Base-by-base conservation (phyloP, 2,888 invertebrate species). In the Cremastinae sp. region DNA sequence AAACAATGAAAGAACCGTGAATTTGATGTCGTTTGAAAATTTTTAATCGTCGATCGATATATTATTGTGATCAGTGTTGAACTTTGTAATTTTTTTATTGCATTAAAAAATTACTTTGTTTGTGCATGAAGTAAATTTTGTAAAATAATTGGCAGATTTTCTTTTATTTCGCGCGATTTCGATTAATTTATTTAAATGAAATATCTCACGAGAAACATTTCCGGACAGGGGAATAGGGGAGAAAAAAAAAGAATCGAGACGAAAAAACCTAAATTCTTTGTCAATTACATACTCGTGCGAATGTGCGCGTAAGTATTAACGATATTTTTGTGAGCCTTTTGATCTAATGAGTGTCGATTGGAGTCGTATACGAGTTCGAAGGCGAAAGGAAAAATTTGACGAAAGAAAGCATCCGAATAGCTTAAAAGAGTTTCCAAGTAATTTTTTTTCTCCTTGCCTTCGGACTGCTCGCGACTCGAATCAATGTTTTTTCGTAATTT, bases 221-320 rank as follows among this genome's bases (percentile, higher is more conserved):
- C 12, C 12, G 56, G 22, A 47, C 10, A 43, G 18, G 38, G 10
- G 34, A 54, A 59, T 70, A 53, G 61, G 54, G 41, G 69, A 58
- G 56, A 41, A 14, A 20, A 45, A 56, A 75, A 41, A 51, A 22
- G 38, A 47, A 10, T 53, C 41, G 49, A 45, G 14, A 38, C 54
- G 64, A 65, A 66, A 41, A 49, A 70, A 61, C 54, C 59, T 72
- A 41, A 47, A 62, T 66, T 64, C 58, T 69, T 69, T 64, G 75
- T 76, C 75, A 76, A 76, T 76, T 76, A 76, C 51, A 62, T 56
- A 43, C 36, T 18, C 20, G 22, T 47, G 58, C 34, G 43, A 56
- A 56, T 9, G 20, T 18, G 51, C 41, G 12, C 8, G 41, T 16
- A 8, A n/a, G 12, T 1, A 9, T n/a, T 18, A n/a, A n/a, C 22